phyloP scores from a whole-genome alignment of 2,113 vertebrate genomes.

The Oxygymnocypris stewartii region DNA sequence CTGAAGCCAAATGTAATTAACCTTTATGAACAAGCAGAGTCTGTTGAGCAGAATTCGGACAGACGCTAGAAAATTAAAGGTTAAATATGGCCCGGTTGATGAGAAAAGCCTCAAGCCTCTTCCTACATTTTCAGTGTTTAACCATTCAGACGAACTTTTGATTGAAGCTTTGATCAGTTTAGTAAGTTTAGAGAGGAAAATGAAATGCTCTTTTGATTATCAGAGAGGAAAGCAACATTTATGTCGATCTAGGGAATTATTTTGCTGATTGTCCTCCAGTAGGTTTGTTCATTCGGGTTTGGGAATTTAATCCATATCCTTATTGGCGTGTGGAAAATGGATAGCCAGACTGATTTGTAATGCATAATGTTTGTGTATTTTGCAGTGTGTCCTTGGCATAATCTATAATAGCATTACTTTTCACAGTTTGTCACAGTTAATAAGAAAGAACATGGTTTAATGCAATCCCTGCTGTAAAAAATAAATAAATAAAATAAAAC shows the following conservation, averaged over 20 bases:
- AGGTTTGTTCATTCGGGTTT: constrained; percentile 6
- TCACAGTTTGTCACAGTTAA: constrained; percentile 14
- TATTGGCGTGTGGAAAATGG: neutral
- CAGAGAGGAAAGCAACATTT: neutral
- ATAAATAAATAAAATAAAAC: neutral
- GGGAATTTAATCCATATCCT: neutral
- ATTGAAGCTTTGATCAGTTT: constrained; percentile 26
- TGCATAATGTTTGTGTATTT: constrained; percentile 23
- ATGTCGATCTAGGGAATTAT: neutral
- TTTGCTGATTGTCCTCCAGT: neutral
- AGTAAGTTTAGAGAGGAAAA: neutral
- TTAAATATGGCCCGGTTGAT: constrained; percentile 38
- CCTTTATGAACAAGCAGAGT: constrained; percentile 54
- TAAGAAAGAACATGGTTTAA: constrained; percentile 16
- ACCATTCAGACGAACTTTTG: constrained; percentile 3
- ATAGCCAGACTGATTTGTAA: constrained; percentile 16
- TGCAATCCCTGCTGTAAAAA: constrained; percentile 2
- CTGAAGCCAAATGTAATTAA: constrained; percentile 59
- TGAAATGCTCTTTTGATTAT: neutral
- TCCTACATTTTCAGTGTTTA: constrained; percentile 30
- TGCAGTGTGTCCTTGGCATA: constrained; percentile 13
- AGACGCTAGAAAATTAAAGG: constrained; percentile 44
- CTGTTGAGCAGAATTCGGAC: constrained; percentile 50
- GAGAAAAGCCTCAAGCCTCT: constrained; percentile 19
- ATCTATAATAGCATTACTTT: constrained; percentile 26